Base-by-base conservation (phyloP, 2,797 vertebrate genomes). In the Acanthurus lineatus region DNA sequence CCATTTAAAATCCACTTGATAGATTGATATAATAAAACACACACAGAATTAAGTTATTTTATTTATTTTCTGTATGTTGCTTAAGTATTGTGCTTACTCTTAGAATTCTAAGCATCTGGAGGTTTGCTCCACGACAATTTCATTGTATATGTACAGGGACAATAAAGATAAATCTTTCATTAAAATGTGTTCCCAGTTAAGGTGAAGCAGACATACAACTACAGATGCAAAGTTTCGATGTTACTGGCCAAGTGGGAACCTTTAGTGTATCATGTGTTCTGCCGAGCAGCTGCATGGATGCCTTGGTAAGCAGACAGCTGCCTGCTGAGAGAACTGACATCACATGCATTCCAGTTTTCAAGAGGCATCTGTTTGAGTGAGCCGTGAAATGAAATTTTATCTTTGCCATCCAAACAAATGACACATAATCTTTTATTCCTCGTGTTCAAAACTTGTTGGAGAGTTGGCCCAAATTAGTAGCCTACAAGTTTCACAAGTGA, bases 251-350 rank as follows among this genome's bases (percentile, higher is more conserved):
- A 66, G 38, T 20, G 22, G 7, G 17, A 19, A 63, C 28, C 58
- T 69, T 79, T 63, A 70, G 60, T 62, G 66, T 77, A 76, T 81
- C 81, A 84, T 81, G 59, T 88, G 84, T 76, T 84, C 38, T 49
- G 22, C 52, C 2, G 65, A 90, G 71, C 91, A 93, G 89, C 90
- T 93, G 90, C 82, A 83, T 45, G 17, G 42, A 61, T 32, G 58
- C 6, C 54, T 76, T 45, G 19, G 48, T 69, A 53, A 44, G 69
- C 86, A 87, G 82, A 86, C 91, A 93, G 90, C 86, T 91, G 90
- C 57, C 75, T 45, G 53, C 76, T 68, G 56, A 53, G 7, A 45
- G 6, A 64, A 32, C 48, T 44, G 15, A 53, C 63, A 20, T 78
- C 74, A 15, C 28, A 61, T 25, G 49, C 76, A 85, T 87, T 84